Base-by-base conservation (phyloP, 2,797 vertebrate species). In the Cyprinella venusta region DNA sequence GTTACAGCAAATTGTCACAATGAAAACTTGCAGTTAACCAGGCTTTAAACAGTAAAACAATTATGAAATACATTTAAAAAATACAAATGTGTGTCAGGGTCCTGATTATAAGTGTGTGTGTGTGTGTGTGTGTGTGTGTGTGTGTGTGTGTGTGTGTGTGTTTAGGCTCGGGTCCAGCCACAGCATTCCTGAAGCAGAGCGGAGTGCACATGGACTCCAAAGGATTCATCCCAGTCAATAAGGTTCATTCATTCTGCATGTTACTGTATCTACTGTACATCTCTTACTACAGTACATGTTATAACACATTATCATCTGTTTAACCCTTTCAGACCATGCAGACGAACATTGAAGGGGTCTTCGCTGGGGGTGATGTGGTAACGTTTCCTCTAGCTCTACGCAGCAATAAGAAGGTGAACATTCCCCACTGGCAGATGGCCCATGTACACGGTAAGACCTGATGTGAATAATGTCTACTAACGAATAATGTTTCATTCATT, bases 391-490 rank as follows among this genome's bases (percentile, higher is more conserved):
- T 99, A 84, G 92, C 93, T 2, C 91, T 95, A 79, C 96, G 98
- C 80, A 96, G 96, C 89, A 98, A 97, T 85, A 98, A 98, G 93
- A 99, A 97, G 91, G 96, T 97, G 91, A 99, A 99, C 68, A 95
- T 99, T 81, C 97, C 98, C 72, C 97, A 99, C 91, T 99, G 98
- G 98, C 98, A 99, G 92, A 99, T 99, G 97, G 98, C 98, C 65
- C 98, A 99, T 18, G 96, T 96, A 61, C 98, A 99, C 1, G 98
- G 98, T 99, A 90, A 90, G 96, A 64, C 33, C 77, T 54, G 21
- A 30, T 30, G 30, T 30, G 30, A 30, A 30, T 30, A n/a, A n/a
- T n/a, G n/a, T n/a, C n/a, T n/a, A n/a, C n/a, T n/a, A n/a, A n/a
- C n/a, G n/a, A n/a, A n/a, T n/a, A n/a, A n/a, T 65, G 2, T 6